Percentiles rank a stretch among this genome's conserved stretches.
Evolutionary conservation across 1,140 invertebrate genomes (phyloP).

Genomic region (Drosophila bipectinata): DNA sequence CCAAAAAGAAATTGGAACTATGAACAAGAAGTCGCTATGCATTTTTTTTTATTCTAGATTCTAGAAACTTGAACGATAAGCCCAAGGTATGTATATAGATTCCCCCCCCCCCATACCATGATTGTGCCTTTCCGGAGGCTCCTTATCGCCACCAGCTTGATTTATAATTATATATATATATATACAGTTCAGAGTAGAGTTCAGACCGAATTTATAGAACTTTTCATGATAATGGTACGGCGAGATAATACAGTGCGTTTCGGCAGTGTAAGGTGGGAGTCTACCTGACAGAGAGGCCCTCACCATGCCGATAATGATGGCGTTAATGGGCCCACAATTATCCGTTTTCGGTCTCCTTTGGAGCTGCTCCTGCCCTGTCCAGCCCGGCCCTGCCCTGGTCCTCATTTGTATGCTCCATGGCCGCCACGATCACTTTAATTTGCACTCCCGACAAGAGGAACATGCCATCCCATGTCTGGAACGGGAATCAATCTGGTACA

Average conservation of each 20-base stretch:
- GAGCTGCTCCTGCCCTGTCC: neutral
- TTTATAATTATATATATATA: slow-evolving; percentile 20
- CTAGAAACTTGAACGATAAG: slow-evolving; percentile 22
- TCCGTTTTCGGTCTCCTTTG: slow-evolving; percentile 12
- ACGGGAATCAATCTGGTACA: slow-evolving; percentile 22
- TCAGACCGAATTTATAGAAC: slow-evolving; percentile 39
- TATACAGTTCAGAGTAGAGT: slow-evolving; percentile 21
- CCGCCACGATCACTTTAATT: slow-evolving; percentile 16
- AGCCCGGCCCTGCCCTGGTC: neutral
- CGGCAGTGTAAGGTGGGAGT: neutral
- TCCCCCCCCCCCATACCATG: too few species aligned
- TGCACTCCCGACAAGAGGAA: slow-evolving; percentile 20
- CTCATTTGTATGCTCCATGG: slow-evolving; percentile 33
- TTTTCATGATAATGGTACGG: slow-evolving; percentile 15
- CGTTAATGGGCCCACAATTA: slow-evolving; percentile 50
- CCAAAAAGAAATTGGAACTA: slow-evolving; percentile 48
- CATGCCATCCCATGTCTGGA: slow-evolving; percentile 7
- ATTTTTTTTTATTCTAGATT: slow-evolving; percentile 20
- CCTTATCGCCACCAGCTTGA: slow-evolving; percentile 23
- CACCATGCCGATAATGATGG: slow-evolving; percentile 50
- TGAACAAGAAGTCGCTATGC: slow-evolving; percentile 21
- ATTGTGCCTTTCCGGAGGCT: neutral
- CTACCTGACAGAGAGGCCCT: slow-evolving; percentile 1
- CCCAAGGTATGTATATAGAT: too few species aligned
- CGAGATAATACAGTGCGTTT: slow-evolving; percentile 19